Evolutionary conservation across 2,113 vertebrate species (phyloP).

Genomic region (Azemiops feae): DNA sequence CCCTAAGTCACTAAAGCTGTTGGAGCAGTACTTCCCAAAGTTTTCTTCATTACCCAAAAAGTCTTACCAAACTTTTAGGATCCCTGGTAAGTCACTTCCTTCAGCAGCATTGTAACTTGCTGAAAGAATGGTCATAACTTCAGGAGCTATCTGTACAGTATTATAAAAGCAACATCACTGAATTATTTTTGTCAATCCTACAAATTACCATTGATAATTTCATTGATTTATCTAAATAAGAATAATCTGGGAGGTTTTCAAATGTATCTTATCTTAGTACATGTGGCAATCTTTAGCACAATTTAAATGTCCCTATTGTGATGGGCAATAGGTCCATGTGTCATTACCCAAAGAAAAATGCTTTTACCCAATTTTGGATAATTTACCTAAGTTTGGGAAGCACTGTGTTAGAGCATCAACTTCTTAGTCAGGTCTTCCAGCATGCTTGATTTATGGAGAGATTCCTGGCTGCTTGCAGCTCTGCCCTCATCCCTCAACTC

Average conservation of each 20-base stretch:
- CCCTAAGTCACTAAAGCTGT: neutral
- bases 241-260: too few relatives aligned
- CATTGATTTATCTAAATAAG: neutral
- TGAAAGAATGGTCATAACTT: neutral
- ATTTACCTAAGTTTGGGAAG: too few relatives aligned
- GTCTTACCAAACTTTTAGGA: neutral
- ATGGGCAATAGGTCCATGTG: too few relatives aligned
- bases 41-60: neutral
- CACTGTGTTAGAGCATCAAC: too few relatives aligned
- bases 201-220: neutral
- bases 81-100: neutral
- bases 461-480: neutral
- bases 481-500: neutral
- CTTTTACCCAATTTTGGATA: too few relatives aligned
- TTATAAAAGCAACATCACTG: neutral
- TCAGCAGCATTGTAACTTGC: neutral
- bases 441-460: neutral
- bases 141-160: neutral
- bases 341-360: too few relatives aligned
- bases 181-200: neutral
- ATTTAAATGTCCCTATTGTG: too few relatives aligned
- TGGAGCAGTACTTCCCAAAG: neutral
- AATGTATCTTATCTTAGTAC: too few relatives aligned
- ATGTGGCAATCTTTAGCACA: too few relatives aligned
- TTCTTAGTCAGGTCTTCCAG: neutral